A percentile compares a stretch with the other conserved stretches of the same genome.
These are phyloP conservation scores for Cantharis rustica DNA, from an alignment of 2,888 invertebrate genomes.

Conservation along the genomic window DNA sequence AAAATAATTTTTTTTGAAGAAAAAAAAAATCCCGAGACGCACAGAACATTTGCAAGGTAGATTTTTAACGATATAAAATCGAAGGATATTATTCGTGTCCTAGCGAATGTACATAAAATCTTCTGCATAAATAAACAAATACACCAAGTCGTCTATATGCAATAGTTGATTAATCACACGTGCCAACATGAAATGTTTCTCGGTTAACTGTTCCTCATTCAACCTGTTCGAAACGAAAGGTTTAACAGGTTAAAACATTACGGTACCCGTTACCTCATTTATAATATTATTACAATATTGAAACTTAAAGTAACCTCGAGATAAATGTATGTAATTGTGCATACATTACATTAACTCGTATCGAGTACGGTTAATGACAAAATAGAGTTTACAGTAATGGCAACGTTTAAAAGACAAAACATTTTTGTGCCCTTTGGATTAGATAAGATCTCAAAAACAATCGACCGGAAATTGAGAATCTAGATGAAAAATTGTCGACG, in stretches of 20 bases:
- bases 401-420: not conserved
- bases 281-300: not conserved
- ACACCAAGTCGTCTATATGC: not conserved
- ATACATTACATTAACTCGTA: not conserved
- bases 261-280: not conserved
- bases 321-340: not conserved
- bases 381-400: not conserved
- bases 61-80: no score
- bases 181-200: not conserved
- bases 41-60: no score
- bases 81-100: no score
- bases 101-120: not conserved
- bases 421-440: not conserved
- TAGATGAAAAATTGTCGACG: not conserved
- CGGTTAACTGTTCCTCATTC: conserved; percentile 6
- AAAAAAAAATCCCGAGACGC: no score
- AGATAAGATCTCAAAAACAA: not conserved
- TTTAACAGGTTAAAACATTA: conserved; percentile 3
- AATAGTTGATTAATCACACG: conserved; percentile 3
- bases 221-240: conserved; percentile 9
- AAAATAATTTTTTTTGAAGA: no score
- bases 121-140: not conserved
- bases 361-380: not conserved
- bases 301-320: not conserved
- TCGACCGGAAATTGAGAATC: not conserved